Evolutionary conservation across 2,113 vertebrate genomes (phyloP).

Genomic region (Regulus satrapa): DNA sequence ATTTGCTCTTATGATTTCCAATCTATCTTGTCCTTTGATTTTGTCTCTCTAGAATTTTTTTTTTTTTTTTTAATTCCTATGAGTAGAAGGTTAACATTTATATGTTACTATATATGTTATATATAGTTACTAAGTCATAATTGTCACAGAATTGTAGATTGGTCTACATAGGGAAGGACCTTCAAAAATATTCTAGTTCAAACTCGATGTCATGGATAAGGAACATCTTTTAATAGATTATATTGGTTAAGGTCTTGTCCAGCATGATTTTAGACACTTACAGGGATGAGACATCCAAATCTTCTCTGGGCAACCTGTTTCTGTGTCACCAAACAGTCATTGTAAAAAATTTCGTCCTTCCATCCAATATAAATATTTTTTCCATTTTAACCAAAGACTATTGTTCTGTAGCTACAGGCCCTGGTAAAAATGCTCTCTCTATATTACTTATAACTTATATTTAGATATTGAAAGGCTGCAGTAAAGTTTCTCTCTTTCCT

Average conservation of each 20-base stretch:
- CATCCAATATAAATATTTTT: neutral
- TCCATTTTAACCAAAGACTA: neutral
- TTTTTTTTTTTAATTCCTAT: neutral
- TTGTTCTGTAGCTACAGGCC: neutral
- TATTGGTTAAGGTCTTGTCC: neutral
- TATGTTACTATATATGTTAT: no score
- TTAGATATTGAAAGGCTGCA: neutral
- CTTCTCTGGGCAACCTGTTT: neutral
- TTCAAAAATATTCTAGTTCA: neutral
- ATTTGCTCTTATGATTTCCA: neutral
- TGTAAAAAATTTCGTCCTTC: neutral
- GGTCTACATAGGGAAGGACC: accelerated
- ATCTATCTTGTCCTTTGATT: neutral
- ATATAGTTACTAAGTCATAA: neutral
- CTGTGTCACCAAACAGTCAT: neutral
- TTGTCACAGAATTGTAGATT: neutral
- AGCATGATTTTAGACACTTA: neutral
- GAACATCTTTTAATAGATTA: neutral
- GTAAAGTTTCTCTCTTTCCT: neutral
- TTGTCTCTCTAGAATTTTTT: neutral
- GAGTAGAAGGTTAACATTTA: neutral
- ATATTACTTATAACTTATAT: neutral
- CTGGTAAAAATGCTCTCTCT: neutral
- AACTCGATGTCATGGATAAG: neutral
- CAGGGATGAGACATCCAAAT: neutral